Conservation (phyloP, 2,888 invertebrate genomes). For the Macrosiphum euphorbiae region DNA sequence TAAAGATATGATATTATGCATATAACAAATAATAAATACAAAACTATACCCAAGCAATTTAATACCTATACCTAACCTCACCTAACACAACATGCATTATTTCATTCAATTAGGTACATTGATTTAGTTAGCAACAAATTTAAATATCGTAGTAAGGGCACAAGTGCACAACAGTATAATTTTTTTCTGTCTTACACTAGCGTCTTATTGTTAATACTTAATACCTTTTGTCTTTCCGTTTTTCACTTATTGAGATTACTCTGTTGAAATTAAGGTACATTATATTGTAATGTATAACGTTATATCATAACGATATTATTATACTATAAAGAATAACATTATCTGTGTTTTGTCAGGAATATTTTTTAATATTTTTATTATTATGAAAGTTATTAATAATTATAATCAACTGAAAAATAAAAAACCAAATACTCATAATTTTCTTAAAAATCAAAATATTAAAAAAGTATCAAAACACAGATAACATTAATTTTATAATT, state of each 20-base stretch:
- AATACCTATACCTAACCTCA: not conserved
- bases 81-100: not conserved
- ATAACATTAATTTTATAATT: not conserved
- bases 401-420: not conserved
- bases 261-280: not conserved
- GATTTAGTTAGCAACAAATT: not conserved
- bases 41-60: not conserved
- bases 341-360: not conserved
- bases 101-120: not conserved
- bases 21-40: not conserved
- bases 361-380: not conserved
- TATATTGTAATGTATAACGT: not conserved
- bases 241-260: not conserved
- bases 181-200: not conserved
- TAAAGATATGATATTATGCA: not conserved
- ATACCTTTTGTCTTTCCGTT: not conserved
- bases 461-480: not conserved
- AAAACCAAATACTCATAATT: not conserved
- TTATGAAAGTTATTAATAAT: not conserved
- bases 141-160: not conserved
- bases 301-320: not conserved
- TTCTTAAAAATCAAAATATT: not conserved
- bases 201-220: not conserved
- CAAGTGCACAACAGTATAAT: not conserved
- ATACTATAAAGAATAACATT: no score